Evolutionary conservation across 2,797 vertebrate species (phyloP).

Genomic region (Schizopygopsis pylzovi): DNA sequence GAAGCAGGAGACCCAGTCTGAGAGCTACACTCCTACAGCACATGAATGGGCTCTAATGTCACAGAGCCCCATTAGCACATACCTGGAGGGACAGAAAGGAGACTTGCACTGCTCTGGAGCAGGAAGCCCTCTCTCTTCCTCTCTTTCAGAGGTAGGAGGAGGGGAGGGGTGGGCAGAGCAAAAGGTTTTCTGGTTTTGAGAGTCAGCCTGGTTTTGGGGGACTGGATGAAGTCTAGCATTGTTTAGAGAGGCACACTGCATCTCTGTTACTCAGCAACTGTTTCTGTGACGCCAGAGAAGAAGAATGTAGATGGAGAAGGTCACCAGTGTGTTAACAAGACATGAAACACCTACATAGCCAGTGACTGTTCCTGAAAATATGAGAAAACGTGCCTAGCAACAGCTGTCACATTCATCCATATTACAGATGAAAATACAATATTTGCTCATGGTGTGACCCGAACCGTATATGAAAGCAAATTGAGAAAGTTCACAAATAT

Average conservation of each 20-base stretch:
- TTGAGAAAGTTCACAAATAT: constrained; percentile 47
- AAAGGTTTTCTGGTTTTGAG: constrained; percentile 60
- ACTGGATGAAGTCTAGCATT: constrained; percentile 72
- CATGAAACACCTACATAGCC: constrained; percentile 39
- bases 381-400: constrained; percentile 40
- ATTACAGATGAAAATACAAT: constrained; percentile 52
- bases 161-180: not conserved
- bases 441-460: constrained; percentile 49
- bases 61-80: constrained; percentile 46
- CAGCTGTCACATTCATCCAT: constrained; percentile 47
- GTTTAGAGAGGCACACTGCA: constrained; percentile 62
- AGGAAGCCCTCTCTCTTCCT: constrained; percentile 50
- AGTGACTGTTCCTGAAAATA: constrained; percentile 39
- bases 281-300: constrained; percentile 58
- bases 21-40: constrained; percentile 16
- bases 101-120: constrained; percentile 52
- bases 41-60: constrained; percentile 48
- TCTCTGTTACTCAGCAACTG: constrained; percentile 48
- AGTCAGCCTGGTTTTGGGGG: constrained; percentile 49
- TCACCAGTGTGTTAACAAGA: constrained; percentile 47
- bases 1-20: not conserved
- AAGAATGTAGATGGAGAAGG: constrained; percentile 55
- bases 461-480: constrained; percentile 35
- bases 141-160: constrained; percentile 37
- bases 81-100: constrained; percentile 50